Conservation (phyloP, 1,140 invertebrate genomes). For the Hetaerina americana region DNA sequence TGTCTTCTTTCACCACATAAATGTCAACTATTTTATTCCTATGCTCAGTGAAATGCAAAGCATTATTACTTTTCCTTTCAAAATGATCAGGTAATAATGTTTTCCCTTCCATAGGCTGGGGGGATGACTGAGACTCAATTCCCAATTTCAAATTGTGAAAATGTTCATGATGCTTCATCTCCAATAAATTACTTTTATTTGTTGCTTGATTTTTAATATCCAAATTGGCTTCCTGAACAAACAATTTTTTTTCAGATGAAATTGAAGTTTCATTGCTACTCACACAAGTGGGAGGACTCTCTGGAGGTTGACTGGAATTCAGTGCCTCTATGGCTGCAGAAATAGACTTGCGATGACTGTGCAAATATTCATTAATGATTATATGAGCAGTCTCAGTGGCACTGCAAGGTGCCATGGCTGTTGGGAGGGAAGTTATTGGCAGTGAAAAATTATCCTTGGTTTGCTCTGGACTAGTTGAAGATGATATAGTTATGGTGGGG, state of each 20-base stretch:
- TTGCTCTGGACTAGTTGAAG: neutral
- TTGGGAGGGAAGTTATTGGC: neutral
- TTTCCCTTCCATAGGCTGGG: too few species aligned
- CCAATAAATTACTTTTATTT: too few species aligned
- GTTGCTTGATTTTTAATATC: too few species aligned
- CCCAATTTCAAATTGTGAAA: too few species aligned
- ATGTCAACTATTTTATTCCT: neutral
- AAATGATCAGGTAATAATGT: too few species aligned
- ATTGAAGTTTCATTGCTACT: too few species aligned
- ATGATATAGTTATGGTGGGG: neutral
- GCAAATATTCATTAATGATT: slow-evolving; percentile 19
- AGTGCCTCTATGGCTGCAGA: slow-evolving; percentile 22
- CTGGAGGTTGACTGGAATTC: slow-evolving; percentile 8
- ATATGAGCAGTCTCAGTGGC: slow-evolving; percentile 16
- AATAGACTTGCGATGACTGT: slow-evolving; percentile 21
- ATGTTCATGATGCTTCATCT: too few species aligned
- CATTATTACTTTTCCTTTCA: neutral
- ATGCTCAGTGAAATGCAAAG: neutral
- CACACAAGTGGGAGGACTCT: neutral
- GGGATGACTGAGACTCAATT: too few species aligned
- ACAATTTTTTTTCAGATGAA: too few species aligned
- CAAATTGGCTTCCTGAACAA: too few species aligned
- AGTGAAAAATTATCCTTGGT: neutral
- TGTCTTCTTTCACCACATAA: neutral
- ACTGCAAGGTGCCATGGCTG: neutral